Percentiles rank a stretch among this genome's conserved stretches.
phyloP scores from a whole-genome alignment of 2,888 invertebrate genomes.

The Mesopsocus fuscifrons region DNA sequence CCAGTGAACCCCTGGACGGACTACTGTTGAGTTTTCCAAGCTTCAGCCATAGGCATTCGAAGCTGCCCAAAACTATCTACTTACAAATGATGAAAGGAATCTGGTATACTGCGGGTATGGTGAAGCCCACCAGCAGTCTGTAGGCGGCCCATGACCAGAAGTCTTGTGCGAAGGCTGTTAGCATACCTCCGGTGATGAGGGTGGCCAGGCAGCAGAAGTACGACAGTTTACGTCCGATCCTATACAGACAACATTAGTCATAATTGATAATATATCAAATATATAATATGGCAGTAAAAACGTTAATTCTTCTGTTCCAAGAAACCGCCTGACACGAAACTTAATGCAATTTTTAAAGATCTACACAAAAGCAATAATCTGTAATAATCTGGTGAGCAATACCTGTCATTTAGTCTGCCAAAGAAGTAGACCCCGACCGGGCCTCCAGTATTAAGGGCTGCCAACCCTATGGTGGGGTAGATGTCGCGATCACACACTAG shows the following conservation, averaged over 20 bases:
- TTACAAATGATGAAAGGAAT: conserved; percentile 89
- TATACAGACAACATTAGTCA: conserved; percentile 21
- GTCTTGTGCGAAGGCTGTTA: conserved; percentile 56
- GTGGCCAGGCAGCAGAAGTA: conserved; percentile 72
- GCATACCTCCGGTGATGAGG: conserved; percentile 57
- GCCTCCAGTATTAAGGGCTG: conserved; percentile 71
- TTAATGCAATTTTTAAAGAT: too few relatives aligned
- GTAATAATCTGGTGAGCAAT: too few relatives aligned
- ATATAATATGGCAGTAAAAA: too few relatives aligned
- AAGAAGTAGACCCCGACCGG: conserved; percentile 80
- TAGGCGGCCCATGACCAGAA: conserved; percentile 73
- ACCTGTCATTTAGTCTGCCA: conserved; percentile 63
- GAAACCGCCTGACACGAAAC: too few relatives aligned
- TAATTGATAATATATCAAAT: conserved; percentile 9
- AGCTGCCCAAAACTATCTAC: conserved; percentile 24
- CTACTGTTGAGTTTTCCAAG: too few relatives aligned
- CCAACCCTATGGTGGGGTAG: conserved; percentile 72
- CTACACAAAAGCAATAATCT: too few relatives aligned
- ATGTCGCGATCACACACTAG: conserved; percentile 73
- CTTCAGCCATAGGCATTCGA: too few relatives aligned
- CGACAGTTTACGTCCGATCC: conserved; percentile 65
- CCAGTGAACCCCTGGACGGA: too few relatives aligned
- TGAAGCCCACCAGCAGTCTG: conserved; percentile 67
- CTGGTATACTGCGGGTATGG: conserved; percentile 83
- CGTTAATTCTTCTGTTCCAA: too few relatives aligned